These are phyloP conservation scores for Macaria liturata DNA, from an alignment of 2,888 invertebrate genomes.

Conservation along the genomic window DNA sequence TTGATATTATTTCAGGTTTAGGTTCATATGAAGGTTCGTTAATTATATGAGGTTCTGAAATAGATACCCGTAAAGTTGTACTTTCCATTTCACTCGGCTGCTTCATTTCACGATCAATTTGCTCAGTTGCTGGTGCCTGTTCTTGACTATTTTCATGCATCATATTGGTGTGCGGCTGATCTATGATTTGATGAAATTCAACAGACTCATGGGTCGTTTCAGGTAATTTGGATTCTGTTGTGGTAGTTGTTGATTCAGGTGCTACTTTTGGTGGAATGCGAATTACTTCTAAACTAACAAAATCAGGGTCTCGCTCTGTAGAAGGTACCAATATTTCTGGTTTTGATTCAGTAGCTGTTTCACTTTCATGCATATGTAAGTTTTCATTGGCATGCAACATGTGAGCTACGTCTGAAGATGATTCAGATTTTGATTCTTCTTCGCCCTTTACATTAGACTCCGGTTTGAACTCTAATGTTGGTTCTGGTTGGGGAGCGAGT, in stretches of 20 bases:
- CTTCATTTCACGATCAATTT: constrained; percentile 26
- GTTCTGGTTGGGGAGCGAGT: background rate
- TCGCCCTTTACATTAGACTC: background rate
- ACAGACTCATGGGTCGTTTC: constrained; percentile 32
- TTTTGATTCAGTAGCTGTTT: background rate
- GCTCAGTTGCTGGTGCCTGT: no score
- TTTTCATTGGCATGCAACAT: no score
- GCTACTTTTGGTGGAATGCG: constrained; percentile 6
- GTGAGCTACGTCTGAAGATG: background rate
- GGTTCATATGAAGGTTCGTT: constrained; percentile 57
- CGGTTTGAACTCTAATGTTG: background rate
- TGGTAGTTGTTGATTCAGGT: constrained; percentile 21
- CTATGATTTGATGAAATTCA: constrained; percentile 8
- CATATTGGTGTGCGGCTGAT: background rate
- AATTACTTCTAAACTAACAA: constrained; percentile 12
- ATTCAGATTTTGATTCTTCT: background rate
- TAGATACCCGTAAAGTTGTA: constrained; percentile 48
- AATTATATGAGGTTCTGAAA: constrained; percentile 52
- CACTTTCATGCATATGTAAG: no score
- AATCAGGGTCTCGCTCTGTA: background rate
- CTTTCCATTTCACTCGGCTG: constrained; percentile 31
- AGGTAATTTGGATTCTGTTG: constrained; percentile 13
- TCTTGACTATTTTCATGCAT: no score
- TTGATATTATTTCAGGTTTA: constrained; percentile 56
- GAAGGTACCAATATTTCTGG: background rate